These are phyloP conservation scores for Polypterus senegalus DNA, from an alignment of 2,113 vertebrate species.

Conservation along the genomic window DNA sequence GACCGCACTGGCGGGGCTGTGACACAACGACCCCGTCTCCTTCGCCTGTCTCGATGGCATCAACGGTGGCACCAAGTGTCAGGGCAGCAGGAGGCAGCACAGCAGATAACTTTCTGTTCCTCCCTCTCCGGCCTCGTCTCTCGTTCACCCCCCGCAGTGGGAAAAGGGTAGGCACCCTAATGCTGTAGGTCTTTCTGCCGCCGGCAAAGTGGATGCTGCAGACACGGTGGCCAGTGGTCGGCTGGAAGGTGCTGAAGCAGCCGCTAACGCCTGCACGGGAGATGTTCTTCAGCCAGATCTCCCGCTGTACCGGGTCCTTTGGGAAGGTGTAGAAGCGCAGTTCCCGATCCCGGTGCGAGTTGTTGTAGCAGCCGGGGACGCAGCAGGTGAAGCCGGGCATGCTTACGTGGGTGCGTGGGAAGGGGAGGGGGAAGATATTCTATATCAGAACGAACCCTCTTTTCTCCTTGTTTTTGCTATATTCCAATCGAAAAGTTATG, in stretches of 20 bases:
- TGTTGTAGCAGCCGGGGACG: constrained; percentile 80
- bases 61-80: constrained; percentile 37
- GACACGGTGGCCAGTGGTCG: constrained; percentile 87
- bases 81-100: constrained; percentile 23
- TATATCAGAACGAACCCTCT: no score
- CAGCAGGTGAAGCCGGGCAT: constrained; percentile 73
- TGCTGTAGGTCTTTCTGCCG: constrained; percentile 87
- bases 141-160: constrained; percentile 85
- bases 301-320: constrained; percentile 76
- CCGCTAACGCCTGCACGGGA: constrained; percentile 89
- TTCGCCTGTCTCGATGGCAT: constrained; percentile 33
- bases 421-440: background rate
- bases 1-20: constrained; percentile 46
- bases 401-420: constrained; percentile 18
- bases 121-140: constrained; percentile 60
- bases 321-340: constrained; percentile 95
- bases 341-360: constrained; percentile 87
- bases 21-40: constrained; percentile 40
- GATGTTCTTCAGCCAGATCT: constrained; percentile 91
- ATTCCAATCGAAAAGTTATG: constrained; percentile 17
- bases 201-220: constrained; percentile 91
- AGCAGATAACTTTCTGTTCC: constrained; percentile 38
- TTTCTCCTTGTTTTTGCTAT: background rate
- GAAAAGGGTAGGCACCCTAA: constrained; percentile 86
- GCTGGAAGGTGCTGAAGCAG: constrained; percentile 94